These are phyloP conservation scores for Fistularia commersonii DNA, from an alignment of 2,797 vertebrate genomes.

Conservation along the genomic window DNA sequence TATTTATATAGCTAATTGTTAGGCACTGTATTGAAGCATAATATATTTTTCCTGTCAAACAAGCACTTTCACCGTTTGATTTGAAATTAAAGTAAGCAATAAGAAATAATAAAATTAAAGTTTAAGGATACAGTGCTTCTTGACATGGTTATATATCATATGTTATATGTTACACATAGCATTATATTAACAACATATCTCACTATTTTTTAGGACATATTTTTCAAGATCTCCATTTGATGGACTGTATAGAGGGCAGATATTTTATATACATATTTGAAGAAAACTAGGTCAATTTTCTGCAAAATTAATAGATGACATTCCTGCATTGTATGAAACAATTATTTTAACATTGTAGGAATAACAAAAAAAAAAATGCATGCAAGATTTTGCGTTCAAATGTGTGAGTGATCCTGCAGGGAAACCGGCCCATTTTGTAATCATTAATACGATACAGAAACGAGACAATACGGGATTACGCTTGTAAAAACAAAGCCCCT, in stretches of 20 bases:
- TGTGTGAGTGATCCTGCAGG: conserved; percentile 29
- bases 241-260: neutral
- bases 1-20: too few species aligned
- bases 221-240: too few species aligned
- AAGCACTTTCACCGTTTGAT: too few species aligned
- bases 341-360: conserved; percentile 49
- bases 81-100: too few species aligned
- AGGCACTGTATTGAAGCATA: too few species aligned
- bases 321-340: conserved; percentile 61
- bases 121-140: too few species aligned
- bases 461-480: conserved; percentile 38
- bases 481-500: conserved; percentile 28
- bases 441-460: conserved; percentile 44
- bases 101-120: too few species aligned
- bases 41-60: too few species aligned
- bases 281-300: conserved; percentile 34
- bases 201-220: too few species aligned
- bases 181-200: too few species aligned
- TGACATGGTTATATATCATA: too few species aligned
- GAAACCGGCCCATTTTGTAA: conserved; percentile 32
- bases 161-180: too few species aligned
- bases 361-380: conserved; percentile 29
- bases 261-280: conserved; percentile 5
- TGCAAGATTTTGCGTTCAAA: conserved; percentile 49
- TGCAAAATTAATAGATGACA: conserved; percentile 49